phyloP scores from a whole-genome alignment of 2,888 invertebrate species.

The Deilephila porcellus region DNA sequence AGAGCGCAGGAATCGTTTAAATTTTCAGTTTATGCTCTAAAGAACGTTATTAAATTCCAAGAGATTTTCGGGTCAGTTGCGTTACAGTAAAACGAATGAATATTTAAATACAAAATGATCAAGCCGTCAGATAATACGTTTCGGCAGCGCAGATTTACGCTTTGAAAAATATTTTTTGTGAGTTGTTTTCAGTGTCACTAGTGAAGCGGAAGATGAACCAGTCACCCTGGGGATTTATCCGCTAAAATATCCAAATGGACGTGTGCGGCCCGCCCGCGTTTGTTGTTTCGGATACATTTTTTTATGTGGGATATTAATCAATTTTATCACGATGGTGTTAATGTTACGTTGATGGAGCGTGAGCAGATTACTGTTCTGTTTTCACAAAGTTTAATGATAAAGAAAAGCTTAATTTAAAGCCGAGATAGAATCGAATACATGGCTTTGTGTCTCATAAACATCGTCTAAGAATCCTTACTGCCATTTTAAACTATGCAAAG shows the following conservation, averaged over 20 bases:
- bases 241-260: constrained; percentile 47
- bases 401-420: no score
- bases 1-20: constrained; percentile 62
- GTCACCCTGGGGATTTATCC: constrained; percentile 53
- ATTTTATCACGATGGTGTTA: constrained; percentile 25
- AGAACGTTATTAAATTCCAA: constrained; percentile 63
- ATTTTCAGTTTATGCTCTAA: constrained; percentile 56
- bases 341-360: no score
- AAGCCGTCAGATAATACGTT: constrained; percentile 46
- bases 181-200: constrained; percentile 49
- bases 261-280: constrained; percentile 35
- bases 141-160: constrained; percentile 45
- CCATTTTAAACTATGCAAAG: no score
- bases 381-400: no score
- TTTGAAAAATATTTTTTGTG: constrained; percentile 45
- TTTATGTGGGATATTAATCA: constrained; percentile 34
- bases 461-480: no score
- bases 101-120: constrained; percentile 56
- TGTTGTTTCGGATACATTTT: constrained; percentile 35
- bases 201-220: constrained; percentile 57
- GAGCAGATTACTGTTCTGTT: no score
- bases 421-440: no score
- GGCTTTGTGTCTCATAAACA: no score
- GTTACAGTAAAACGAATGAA: constrained; percentile 62
- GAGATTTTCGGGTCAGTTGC: constrained; percentile 60